Evolutionary conservation across 2,113 vertebrate species (phyloP).

Genomic region (Ammodytes marinus): DNA sequence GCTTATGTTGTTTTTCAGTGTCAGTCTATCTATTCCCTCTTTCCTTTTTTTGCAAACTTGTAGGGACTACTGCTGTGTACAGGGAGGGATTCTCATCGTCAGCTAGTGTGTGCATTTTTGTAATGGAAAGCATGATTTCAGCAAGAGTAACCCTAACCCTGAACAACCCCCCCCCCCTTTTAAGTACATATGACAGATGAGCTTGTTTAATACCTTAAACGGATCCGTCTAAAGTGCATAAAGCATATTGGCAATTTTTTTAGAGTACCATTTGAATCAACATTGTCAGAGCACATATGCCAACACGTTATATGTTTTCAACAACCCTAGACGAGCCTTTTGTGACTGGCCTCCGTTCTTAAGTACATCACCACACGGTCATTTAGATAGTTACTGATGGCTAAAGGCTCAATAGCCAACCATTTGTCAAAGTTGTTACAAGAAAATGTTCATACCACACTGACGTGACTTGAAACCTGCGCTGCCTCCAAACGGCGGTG

Average conservation of each 20-base stretch:
- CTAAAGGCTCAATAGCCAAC: conserved; percentile 19
- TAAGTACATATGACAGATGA: not conserved
- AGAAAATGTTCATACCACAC: conserved; percentile 32
- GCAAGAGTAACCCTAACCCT: not conserved
- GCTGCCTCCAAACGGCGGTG: not conserved
- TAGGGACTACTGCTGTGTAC: not conserved
- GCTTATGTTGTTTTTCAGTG: not conserved
- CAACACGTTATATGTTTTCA: not conserved
- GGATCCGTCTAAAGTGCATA: not conserved
- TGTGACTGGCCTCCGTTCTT: not conserved
- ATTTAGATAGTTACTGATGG: conserved; percentile 3
- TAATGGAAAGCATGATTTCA: not conserved
- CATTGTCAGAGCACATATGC: not conserved
- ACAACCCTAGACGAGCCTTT: not conserved
- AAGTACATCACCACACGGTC: conserved; percentile 7
- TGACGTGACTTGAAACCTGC: conserved; percentile 13
- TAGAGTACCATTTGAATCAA: not conserved
- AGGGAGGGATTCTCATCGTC: conserved; percentile 1
- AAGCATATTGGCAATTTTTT: not conserved
- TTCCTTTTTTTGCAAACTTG: not conserved
- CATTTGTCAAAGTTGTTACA: conserved; percentile 16
- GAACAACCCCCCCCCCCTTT: no score
- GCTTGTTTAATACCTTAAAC: not conserved
- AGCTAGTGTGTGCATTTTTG: not conserved
- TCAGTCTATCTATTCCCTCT: not conserved